phyloP scores from a whole-genome alignment of 53 echinoderm and acorn worm species.

The Paelopatides confundens region DNA sequence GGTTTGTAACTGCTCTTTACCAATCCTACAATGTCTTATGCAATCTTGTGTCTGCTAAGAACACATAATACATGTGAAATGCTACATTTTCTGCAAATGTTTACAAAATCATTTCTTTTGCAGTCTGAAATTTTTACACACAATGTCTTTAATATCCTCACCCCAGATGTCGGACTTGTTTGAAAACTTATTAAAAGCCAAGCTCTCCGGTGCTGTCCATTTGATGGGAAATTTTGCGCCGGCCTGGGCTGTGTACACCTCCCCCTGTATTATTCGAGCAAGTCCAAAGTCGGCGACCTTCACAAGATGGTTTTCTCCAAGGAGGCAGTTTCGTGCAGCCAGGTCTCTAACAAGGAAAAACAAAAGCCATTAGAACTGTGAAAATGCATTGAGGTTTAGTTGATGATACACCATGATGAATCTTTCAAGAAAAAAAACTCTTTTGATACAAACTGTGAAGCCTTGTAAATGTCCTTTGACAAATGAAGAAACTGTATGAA shows the following conservation, averaged over 20 bases:
- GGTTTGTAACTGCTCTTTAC: no score
- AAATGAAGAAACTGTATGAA: no score
- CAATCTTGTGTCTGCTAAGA: no score
- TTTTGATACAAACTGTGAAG: no score
- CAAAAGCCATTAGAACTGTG: neutral
- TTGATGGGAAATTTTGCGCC: conserved; percentile 99
- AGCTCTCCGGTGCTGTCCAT: conserved; percentile 98
- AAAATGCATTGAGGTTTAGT: no score
- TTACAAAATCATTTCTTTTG: no score
- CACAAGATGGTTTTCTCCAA: conserved; percentile 93
- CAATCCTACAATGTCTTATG: no score
- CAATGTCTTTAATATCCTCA: conserved; percentile 57
- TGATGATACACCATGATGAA: no score
- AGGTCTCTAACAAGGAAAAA: conserved; percentile 71
- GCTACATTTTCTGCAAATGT: no score
- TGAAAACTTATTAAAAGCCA: conserved; percentile 99
- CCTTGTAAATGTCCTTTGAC: neutral
- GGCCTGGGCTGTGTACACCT: conserved; percentile 98
- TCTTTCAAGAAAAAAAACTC: no score
- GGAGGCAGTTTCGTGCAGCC: conserved; percentile 95
- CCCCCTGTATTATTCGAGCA: conserved; percentile 89
- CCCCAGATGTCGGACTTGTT: conserved; percentile 99
- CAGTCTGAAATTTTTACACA: no score
- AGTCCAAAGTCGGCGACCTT: conserved; percentile 99
- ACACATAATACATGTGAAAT: no score